These are phyloP conservation scores for Eufriesea mexicana DNA, from an alignment of 1,140 invertebrate species.

Conservation along the genomic window DNA sequence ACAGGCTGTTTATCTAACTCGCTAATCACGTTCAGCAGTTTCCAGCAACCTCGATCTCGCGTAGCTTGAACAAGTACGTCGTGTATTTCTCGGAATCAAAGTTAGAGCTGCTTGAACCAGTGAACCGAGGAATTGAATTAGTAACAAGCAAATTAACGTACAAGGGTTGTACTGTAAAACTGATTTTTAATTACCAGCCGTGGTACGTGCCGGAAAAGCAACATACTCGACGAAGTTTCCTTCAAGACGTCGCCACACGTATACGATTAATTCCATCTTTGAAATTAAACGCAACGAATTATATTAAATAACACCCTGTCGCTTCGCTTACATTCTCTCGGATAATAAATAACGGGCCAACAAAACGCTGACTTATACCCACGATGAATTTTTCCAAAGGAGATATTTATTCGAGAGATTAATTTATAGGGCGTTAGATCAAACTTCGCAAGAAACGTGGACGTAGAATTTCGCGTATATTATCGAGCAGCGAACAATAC, in stretches of 20 bases:
- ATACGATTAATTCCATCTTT: no score
- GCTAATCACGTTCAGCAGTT: not conserved
- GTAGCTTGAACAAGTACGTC: not conserved
- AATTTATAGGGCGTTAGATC: no score
- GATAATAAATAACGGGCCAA: no score
- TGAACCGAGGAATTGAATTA: constrained; percentile 9
- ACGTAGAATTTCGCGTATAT: not conserved
- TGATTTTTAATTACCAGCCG: not conserved
- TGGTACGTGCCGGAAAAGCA: not conserved
- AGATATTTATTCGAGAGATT: no score
- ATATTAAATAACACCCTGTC: no score
- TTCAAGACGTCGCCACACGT: no score
- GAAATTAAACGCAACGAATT: no score
- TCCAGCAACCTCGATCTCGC: not conserved
- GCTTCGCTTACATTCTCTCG: no score
- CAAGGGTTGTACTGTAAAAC: not conserved
- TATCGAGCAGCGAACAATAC: not conserved
- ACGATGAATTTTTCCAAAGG: no score
- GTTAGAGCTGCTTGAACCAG: not conserved
- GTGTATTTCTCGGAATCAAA: not conserved
- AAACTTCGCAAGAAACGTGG: not conserved
- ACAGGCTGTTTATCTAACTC: not conserved
- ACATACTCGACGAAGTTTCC: not conserved
- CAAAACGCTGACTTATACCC: no score
- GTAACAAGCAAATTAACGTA: not conserved